Evolutionary conservation across 2,113 vertebrate genomes (phyloP).

Genomic region (Lonchura striata): DNA sequence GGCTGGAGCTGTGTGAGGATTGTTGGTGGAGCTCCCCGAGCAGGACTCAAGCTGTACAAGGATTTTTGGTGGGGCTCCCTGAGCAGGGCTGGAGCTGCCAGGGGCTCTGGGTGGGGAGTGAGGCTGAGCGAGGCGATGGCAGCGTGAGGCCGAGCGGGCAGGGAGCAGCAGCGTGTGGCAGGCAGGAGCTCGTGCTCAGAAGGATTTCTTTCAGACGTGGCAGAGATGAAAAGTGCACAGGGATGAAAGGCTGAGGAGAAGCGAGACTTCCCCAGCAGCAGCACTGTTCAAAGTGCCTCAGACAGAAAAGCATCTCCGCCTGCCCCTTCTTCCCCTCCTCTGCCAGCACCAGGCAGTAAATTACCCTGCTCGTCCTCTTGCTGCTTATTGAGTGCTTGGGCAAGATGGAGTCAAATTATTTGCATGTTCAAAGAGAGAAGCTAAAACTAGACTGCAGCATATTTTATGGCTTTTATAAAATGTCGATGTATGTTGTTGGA

Average conservation of each 20-base stretch:
- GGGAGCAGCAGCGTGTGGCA: accelerated
- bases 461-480: background rate
- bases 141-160: too few species aligned
- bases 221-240: background rate
- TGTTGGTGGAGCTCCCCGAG: background rate
- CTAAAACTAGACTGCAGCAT: background rate
- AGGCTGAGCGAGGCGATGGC: accelerated
- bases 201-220: background rate
- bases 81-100: accelerated
- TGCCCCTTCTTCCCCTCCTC: background rate
- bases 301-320: background rate
- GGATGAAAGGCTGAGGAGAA: background rate
- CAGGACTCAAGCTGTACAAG: accelerated
- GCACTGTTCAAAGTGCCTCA: background rate
- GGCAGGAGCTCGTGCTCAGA: background rate
- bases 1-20: accelerated
- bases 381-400: background rate
- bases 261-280: background rate
- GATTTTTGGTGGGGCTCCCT: too few species aligned
- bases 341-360: background rate
- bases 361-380: background rate
- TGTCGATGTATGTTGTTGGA: background rate
- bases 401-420: constrained; percentile 8
- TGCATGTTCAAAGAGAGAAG: constrained; percentile 6
- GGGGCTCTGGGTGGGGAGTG: accelerated